phyloP scores from a whole-genome alignment of 2,113 vertebrate species.

The Dasyornis broadbenti region DNA sequence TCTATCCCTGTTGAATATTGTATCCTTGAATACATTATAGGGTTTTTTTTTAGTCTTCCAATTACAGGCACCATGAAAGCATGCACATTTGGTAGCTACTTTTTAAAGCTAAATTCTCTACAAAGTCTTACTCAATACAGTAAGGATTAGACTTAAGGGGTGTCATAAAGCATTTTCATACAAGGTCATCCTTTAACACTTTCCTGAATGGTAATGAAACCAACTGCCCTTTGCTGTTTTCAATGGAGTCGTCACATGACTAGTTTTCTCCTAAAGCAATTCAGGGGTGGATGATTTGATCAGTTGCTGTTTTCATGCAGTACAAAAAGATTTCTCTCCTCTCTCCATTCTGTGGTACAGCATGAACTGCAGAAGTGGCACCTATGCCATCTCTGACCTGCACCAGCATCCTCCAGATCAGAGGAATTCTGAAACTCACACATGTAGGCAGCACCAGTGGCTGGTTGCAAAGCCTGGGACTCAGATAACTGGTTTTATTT shows the following conservation, averaged over 20 bases:
- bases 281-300: neutral
- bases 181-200: neutral
- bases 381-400: neutral
- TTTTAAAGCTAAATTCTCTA: neutral
- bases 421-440: neutral
- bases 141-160: neutral
- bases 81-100: neutral
- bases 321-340: neutral
- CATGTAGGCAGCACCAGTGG: accelerated
- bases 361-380: neutral
- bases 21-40: neutral
- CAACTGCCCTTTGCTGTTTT: neutral
- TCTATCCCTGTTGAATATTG: neutral
- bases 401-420: neutral
- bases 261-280: neutral
- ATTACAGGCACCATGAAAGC: neutral
- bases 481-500: neutral
- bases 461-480: neutral
- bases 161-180: neutral
- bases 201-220: neutral
- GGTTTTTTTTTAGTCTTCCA: neutral
- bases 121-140: neutral
- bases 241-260: neutral
- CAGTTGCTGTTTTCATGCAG: neutral
- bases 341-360: neutral